A percentile compares a stretch with the other conserved stretches of the same genome.
Evolutionary conservation across 2,113 vertebrate genomes (phyloP).

Genomic region (Nesoenas mayeri): DNA sequence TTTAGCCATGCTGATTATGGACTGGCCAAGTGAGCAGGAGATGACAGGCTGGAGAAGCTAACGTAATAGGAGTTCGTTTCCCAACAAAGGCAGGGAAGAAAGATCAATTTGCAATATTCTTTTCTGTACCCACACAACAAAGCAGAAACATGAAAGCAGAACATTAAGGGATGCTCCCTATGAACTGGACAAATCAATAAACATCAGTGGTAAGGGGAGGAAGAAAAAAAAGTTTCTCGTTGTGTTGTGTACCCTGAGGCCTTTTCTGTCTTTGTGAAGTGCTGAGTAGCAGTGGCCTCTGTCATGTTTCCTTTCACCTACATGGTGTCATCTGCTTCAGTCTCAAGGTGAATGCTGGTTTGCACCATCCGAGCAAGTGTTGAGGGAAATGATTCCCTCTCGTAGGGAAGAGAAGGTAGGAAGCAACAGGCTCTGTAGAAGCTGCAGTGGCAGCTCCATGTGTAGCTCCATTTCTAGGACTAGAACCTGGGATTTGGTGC

Average conservation of each 20-base stretch:
- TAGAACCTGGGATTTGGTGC: neutral
- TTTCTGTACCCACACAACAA: slow-evolving; percentile 84
- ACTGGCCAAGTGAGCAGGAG: slow-evolving; percentile 69
- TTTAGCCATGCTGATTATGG: slow-evolving; percentile 87
- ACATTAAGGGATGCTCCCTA: slow-evolving; percentile 90
- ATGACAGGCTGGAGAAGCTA: slow-evolving; percentile 75
- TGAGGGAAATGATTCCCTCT: slow-evolving; percentile 25
- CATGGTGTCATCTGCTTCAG: slow-evolving; percentile 67
- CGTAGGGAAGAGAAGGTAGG: neutral
- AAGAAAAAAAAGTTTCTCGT: slow-evolving; percentile 73
- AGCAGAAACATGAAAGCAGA: slow-evolving; percentile 92
- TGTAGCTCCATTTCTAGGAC: neutral
- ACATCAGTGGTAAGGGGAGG: slow-evolving; percentile 81
- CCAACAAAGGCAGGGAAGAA: slow-evolving; percentile 83
- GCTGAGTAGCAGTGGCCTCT: slow-evolving; percentile 70
- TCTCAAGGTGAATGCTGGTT: slow-evolving; percentile 70
- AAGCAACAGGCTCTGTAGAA: neutral
- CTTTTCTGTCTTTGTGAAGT: slow-evolving; percentile 62
- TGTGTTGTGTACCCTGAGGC: slow-evolving; percentile 70
- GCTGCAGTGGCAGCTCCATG: neutral
- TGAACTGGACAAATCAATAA: slow-evolving; percentile 95
- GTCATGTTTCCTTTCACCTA: slow-evolving; percentile 74
- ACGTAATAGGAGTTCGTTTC: slow-evolving; percentile 80
- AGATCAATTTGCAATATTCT: slow-evolving; percentile 99
- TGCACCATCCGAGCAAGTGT: neutral